Conservation (phyloP, 2,113 vertebrate species). For the Setophaga petechia region DNA sequence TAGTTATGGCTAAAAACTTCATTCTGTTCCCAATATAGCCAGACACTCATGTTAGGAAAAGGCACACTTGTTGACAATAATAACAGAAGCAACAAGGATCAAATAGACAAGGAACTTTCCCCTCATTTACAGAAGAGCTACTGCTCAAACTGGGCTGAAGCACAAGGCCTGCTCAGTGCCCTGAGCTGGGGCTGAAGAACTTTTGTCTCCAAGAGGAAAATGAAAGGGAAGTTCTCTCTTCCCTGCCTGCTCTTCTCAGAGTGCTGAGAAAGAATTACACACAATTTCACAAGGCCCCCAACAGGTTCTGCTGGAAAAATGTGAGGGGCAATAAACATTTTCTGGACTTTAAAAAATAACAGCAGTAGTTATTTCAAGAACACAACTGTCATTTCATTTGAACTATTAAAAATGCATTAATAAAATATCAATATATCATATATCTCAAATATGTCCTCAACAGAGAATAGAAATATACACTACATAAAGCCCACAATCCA, state of each 20-base stretch:
- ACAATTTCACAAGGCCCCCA: not conserved
- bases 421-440: not conserved
- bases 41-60: not conserved
- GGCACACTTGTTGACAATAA: not conserved
- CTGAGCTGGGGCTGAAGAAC: not conserved
- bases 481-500: not conserved
- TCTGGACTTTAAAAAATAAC: not conserved
- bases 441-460: not conserved
- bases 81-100: slow-evolving; percentile 1
- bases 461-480: not conserved
- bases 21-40: not conserved
- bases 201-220: not conserved
- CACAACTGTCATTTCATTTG: not conserved
- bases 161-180: not conserved
- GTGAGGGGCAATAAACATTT: not conserved
- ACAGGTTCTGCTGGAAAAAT: not conserved
- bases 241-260: not conserved
- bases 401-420: not conserved
- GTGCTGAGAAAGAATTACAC: not conserved
- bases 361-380: not conserved
- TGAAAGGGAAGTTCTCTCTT: not conserved
- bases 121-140: not conserved
- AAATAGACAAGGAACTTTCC: not conserved
- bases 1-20: slow-evolving; percentile 2
- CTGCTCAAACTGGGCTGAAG: not conserved